phyloP scores from a whole-genome alignment of 2,797 vertebrate genomes.

The Pogoniulus pusillus region DNA sequence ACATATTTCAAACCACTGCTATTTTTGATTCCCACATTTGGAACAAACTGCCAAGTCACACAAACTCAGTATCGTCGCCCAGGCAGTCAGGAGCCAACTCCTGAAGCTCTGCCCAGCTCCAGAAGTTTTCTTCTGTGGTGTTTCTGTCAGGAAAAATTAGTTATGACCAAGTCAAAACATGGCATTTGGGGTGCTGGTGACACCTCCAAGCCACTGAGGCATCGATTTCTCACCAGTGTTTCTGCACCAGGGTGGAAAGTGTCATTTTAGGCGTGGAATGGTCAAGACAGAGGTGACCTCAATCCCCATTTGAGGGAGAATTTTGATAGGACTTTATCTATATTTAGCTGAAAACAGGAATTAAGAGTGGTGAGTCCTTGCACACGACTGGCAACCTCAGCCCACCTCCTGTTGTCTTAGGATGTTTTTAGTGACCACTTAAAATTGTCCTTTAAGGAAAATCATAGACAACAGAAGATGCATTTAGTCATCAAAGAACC shows the following conservation, averaged over 20 bases:
- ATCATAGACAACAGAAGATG: fast-evolving
- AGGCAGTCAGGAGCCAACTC: neutral
- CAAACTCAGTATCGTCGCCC: constrained; percentile 18
- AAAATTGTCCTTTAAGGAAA: neutral
- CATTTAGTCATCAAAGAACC: neutral
- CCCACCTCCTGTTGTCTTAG: fast-evolving
- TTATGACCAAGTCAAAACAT: fast-evolving
- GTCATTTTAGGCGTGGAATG: fast-evolving
- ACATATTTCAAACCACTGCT: constrained; percentile 20
- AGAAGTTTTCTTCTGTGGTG: fast-evolving
- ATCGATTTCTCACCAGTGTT: fast-evolving
- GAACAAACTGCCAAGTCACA: constrained; percentile 17
- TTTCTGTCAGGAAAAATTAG: too few species aligned
- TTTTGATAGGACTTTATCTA: neutral
- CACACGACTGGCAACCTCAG: neutral
- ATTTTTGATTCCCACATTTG: neutral
- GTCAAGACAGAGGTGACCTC: neutral
- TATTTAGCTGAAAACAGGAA: neutral
- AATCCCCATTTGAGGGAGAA: fast-evolving
- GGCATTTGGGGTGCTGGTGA: neutral
- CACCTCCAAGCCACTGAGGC: neutral
- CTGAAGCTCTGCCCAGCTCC: neutral
- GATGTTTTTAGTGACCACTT: neutral
- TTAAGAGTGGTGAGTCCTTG: neutral
- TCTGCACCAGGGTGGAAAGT: neutral